These are phyloP conservation scores for Ostrea edulis DNA, from an alignment of 1,140 invertebrate species.

Conservation along the genomic window DNA sequence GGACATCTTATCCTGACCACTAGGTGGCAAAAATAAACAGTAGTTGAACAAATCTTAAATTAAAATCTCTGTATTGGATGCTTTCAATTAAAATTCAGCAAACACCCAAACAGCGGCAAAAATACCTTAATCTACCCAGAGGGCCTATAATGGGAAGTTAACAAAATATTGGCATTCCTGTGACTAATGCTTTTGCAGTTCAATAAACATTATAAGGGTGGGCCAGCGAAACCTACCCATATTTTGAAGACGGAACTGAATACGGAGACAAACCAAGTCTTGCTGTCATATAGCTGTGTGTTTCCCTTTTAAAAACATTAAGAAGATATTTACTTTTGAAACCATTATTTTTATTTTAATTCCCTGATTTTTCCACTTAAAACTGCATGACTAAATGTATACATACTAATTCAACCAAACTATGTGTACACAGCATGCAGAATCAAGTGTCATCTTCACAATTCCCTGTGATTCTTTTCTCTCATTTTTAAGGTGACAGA, in stretches of 20 bases:
- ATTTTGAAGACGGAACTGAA: not conserved
- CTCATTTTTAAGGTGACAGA: slow-evolving; percentile 15
- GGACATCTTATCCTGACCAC: slow-evolving; percentile 13
- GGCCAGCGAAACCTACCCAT: not conserved
- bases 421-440: not conserved
- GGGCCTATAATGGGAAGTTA: not conserved
- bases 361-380: not conserved
- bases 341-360: not conserved
- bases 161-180: slow-evolving; percentile 30
- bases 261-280: not conserved
- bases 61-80: slow-evolving; percentile 1
- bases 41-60: slow-evolving; percentile 8
- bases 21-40: slow-evolving; percentile 30
- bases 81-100: slow-evolving; percentile 30
- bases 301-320: not conserved
- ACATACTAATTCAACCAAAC: too few species aligned
- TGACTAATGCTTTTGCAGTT: slow-evolving; percentile 36
- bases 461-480: not conserved
- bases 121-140: slow-evolving; percentile 8
- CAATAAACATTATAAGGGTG: slow-evolving; percentile 17
- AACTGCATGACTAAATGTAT: not conserved
- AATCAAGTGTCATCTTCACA: not conserved
- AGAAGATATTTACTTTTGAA: not conserved
- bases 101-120: slow-evolving; percentile 15
- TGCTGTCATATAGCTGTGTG: not conserved